Conservation (phyloP, 1,140 invertebrate species). For the Oryzaephilus surinamensis region DNA sequence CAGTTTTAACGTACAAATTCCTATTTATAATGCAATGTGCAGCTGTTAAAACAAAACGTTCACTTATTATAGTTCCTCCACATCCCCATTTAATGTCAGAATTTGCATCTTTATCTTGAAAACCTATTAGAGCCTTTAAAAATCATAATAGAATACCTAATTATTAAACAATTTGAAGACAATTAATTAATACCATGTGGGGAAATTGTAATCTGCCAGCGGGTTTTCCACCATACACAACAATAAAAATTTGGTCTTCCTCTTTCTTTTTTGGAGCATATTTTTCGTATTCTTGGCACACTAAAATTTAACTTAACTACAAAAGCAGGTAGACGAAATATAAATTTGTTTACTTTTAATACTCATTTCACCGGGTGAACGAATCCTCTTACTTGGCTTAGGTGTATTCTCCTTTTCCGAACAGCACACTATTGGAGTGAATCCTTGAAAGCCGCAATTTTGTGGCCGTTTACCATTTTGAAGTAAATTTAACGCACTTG, state of each 20-base stretch:
- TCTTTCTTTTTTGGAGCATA: conserved; percentile 1
- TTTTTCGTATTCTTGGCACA: conserved; percentile 10
- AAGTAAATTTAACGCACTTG: not conserved
- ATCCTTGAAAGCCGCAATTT: conserved; percentile 7
- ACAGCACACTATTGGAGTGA: conserved; percentile 6
- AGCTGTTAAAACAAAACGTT: conserved; percentile 2
- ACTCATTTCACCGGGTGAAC: conserved; percentile 5
- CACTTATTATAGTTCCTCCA: conserved; percentile 4
- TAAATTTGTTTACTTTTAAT: not conserved
- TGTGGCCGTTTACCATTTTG: conserved; percentile 3
- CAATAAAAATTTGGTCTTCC: conserved; percentile 11
- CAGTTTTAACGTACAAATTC: not conserved
- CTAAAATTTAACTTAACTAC: conserved; percentile 3
- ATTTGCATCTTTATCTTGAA: not conserved
- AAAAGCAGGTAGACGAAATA: no score
- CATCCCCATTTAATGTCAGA: not conserved
- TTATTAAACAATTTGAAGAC: not conserved
- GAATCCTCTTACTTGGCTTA: no score
- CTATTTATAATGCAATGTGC: not conserved
- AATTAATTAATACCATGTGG: conserved; percentile 30
- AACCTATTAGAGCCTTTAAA: conserved; percentile 1
- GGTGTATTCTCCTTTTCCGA: not conserved
- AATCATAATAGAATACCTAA: not conserved
- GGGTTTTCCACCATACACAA: conserved; percentile 21
- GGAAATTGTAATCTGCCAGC: conserved; percentile 24